Conservation (phyloP, 2,888 invertebrate species). For the Blomia tropicalis region DNA sequence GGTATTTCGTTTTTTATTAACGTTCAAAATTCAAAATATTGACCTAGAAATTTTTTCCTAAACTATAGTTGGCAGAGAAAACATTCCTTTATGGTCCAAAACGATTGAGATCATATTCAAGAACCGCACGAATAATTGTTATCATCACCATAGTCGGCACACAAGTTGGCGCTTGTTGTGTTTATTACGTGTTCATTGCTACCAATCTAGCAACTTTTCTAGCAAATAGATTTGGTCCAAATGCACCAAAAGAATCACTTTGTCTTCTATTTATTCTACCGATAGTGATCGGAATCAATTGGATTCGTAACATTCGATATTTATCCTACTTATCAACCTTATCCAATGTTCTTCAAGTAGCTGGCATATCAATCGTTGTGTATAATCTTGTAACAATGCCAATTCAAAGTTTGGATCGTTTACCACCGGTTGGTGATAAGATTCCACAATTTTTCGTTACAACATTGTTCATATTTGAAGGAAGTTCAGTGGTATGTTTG, state of each 20-base stretch:
- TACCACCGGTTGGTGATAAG: slow-evolving; percentile 40
- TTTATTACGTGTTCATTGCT: slow-evolving; percentile 81
- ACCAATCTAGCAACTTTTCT: slow-evolving; percentile 46
- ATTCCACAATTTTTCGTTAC: slow-evolving; percentile 81
- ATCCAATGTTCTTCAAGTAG: slow-evolving; percentile 61
- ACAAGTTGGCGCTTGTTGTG: slow-evolving; percentile 86
- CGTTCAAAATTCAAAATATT: not conserved
- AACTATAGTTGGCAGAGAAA: slow-evolving; percentile 17
- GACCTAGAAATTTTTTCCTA: not conserved
- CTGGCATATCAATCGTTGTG: slow-evolving; percentile 62
- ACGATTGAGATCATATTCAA: slow-evolving; percentile 1
- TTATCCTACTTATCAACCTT: slow-evolving; percentile 69
- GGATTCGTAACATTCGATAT: slow-evolving; percentile 49
- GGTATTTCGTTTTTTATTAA: slow-evolving; percentile 12
- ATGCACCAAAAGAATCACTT: not conserved
- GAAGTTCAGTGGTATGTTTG: slow-evolving; percentile 45
- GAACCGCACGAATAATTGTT: slow-evolving; percentile 39
- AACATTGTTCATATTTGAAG: slow-evolving; percentile 86
- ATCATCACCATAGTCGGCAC: slow-evolving; percentile 74
- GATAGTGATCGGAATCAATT: slow-evolving; percentile 8
- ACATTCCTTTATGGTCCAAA: slow-evolving; percentile 13
- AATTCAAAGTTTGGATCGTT: slow-evolving; percentile 42
- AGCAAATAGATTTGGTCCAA: not conserved
- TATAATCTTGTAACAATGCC: slow-evolving; percentile 66
- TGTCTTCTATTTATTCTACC: slow-evolving; percentile 18